Conservation (phyloP, 64 coral and sea anemone genomes). For the Pachyseris speciosa region DNA sequence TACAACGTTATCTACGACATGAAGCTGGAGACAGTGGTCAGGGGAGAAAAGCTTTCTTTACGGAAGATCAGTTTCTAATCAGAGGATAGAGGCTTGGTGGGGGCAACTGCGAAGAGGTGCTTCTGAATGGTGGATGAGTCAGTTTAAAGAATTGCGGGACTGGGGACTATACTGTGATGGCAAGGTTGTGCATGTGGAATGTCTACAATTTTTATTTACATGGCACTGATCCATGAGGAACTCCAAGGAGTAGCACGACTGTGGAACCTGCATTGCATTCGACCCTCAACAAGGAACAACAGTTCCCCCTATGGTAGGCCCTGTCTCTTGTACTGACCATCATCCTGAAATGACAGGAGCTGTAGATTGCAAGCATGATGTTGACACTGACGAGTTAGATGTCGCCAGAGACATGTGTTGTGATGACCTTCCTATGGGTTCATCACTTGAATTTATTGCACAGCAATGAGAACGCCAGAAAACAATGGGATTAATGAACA, state of each 20-base stretch:
- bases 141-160: conserved; percentile 35
- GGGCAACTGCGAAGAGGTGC: too few species aligned
- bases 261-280: conserved; percentile 14
- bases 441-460: conserved; percentile 31
- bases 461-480: conserved; percentile 76
- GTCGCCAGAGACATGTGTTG: conserved; percentile 36
- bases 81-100: too few species aligned
- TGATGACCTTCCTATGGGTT: conserved; percentile 23
- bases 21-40: conserved; percentile 39
- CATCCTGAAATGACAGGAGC: conserved; percentile 4
- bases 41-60: too few species aligned
- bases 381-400: conserved; percentile 23
- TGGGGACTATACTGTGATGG: conserved; percentile 60
- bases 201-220: conserved; percentile 18
- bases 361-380: conserved; percentile 18
- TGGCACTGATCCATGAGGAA: background rate
- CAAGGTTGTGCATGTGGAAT: conserved; percentile 37
- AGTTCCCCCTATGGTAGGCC: conserved; percentile 20
- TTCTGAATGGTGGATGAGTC: conserved; percentile 34
- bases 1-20: too few species aligned
- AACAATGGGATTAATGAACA: conserved; percentile 55
- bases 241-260: conserved; percentile 20
- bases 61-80: too few species aligned
- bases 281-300: conserved; percentile 36
- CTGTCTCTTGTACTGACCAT: background rate